Percentiles rank a stretch among this genome's conserved stretches.
Conservation (phyloP, 2,888 invertebrate genomes). For the Ochropleura leucogaster region DNA sequence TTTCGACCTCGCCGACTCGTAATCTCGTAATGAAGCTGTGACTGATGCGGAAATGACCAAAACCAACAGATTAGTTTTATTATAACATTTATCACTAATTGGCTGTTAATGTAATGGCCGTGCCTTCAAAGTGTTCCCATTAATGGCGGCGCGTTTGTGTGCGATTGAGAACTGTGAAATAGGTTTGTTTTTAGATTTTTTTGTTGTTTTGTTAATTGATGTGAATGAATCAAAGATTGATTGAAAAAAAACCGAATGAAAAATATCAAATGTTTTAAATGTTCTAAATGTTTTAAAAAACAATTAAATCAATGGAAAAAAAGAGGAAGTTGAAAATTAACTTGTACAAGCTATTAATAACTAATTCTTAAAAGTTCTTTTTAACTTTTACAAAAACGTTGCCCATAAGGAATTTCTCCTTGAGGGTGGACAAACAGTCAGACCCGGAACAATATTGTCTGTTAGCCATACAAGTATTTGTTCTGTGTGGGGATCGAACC, state of each 20-base stretch:
- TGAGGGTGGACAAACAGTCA: too few species aligned
- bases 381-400: too few species aligned
- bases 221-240: constrained; percentile 21
- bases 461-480: too few species aligned
- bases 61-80: constrained; percentile 65
- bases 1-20: constrained; percentile 24
- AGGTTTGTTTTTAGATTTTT: constrained; percentile 18
- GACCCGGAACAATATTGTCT: too few species aligned
- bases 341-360: not conserved
- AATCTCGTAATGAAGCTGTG: constrained; percentile 52
- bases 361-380: too few species aligned
- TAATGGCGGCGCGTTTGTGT: constrained; percentile 59
- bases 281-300: not conserved
- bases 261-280: not conserved
- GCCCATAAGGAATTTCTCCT: too few species aligned
- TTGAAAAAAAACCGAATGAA: not conserved
- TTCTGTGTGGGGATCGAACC: too few species aligned
- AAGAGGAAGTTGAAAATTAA: not conserved
- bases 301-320: not conserved
- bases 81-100: constrained; percentile 61
- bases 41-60: constrained; percentile 56
- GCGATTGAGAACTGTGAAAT: constrained; percentile 29
- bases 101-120: constrained; percentile 55
- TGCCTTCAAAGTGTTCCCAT: constrained; percentile 27
- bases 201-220: constrained; percentile 24